These are phyloP conservation scores for Yponomeuta malinellus DNA, from an alignment of 2,888 invertebrate species.

Conservation along the genomic window DNA sequence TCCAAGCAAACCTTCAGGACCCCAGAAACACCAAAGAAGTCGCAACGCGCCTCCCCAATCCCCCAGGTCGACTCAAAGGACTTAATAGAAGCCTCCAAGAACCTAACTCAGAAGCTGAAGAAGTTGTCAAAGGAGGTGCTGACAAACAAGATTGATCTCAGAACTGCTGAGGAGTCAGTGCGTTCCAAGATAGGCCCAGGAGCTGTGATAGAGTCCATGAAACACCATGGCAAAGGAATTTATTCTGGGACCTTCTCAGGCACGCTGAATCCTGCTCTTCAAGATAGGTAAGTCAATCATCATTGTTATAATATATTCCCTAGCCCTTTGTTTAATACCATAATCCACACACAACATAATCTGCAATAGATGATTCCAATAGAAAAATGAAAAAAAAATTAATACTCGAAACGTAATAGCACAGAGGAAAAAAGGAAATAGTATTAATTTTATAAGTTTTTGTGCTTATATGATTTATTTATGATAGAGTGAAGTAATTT, in stretches of 20 bases:
- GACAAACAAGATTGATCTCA: constrained; percentile 78
- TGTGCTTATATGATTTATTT: too few species aligned
- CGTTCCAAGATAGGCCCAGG: constrained; percentile 74
- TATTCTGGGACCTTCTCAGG: constrained; percentile 98
- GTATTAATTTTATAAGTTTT: too few species aligned
- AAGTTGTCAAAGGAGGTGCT: constrained; percentile 93
- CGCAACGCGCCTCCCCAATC: constrained; percentile 48
- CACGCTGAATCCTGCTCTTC: constrained; percentile 93
- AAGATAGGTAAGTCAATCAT: constrained; percentile 78
- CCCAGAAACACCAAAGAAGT: constrained; percentile 56
- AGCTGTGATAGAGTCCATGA: constrained; percentile 93
- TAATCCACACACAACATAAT: too few species aligned
- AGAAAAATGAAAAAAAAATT: too few species aligned
- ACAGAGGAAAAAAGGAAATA: too few species aligned
- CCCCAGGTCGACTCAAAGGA: constrained; percentile 81
- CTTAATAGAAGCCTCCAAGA: constrained; percentile 92
- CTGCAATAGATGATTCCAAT: too few species aligned
- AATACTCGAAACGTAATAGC: too few species aligned
- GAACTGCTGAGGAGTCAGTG: constrained; percentile 64
- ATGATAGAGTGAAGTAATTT: too few species aligned
- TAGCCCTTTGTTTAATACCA: constrained; percentile 14
- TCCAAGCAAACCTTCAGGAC: constrained; percentile 58
- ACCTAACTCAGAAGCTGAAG: constrained; percentile 92
- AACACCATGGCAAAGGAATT: constrained; percentile 95
- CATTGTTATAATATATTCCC: neutral